phyloP scores from a whole-genome alignment of 2,113 vertebrate species.

The Gopherus evgoodei region DNA sequence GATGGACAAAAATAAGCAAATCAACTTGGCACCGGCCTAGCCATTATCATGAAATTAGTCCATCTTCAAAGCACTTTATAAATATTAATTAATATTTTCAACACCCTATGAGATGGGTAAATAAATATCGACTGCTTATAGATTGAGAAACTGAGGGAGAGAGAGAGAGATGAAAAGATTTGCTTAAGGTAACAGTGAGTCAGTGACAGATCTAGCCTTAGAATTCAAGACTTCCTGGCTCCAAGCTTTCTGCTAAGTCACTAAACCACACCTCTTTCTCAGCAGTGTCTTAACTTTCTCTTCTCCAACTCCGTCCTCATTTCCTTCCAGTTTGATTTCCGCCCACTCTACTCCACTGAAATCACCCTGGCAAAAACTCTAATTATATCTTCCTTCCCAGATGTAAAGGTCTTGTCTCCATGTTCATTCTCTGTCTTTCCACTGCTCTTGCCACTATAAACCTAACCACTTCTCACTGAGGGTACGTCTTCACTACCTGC shows the following conservation, averaged over 20 bases:
- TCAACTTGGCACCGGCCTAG: not conserved
- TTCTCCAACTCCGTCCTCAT: not conserved
- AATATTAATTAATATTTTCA: conserved; percentile 64
- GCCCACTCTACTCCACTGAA: not conserved
- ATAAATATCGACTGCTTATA: conserved; percentile 24
- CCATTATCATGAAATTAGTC: not conserved
- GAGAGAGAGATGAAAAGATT: conserved; percentile 51
- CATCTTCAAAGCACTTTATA: conserved; percentile 42
- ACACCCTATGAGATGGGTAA: not conserved
- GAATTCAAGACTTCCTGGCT: conserved; percentile 40
- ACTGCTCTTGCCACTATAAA: not conserved
- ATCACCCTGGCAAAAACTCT: not conserved
- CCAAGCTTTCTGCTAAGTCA: not conserved
- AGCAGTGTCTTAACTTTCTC: not conserved
- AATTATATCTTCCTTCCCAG: not conserved
- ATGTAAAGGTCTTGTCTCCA: not conserved
- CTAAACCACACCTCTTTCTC: conserved; percentile 1
- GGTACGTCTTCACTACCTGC: too few relatives aligned
- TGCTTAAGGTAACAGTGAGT: conserved; percentile 15
- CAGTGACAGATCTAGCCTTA: conserved; percentile 36
- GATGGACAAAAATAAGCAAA: not conserved
- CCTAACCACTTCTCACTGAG: not conserved
- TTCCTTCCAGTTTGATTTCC: not conserved
- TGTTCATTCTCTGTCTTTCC: conserved; percentile 18
- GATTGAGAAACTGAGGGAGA: conserved; percentile 28